Evolutionary conservation across 2,797 vertebrate genomes (phyloP).

Genomic region (Rhynchonycteris naso): DNA sequence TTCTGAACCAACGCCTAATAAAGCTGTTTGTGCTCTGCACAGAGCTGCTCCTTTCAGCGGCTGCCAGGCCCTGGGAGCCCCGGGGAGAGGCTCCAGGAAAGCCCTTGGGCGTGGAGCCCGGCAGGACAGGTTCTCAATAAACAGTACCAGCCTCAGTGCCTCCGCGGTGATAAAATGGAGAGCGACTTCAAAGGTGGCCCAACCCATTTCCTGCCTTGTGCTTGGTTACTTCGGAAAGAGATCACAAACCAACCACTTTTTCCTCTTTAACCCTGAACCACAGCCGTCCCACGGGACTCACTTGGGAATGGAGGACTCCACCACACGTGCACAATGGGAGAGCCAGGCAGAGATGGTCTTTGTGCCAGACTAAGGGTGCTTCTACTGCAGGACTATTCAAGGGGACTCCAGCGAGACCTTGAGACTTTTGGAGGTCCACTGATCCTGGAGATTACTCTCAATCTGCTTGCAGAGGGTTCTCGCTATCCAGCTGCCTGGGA

Average conservation of each 20-base stretch:
- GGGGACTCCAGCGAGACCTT: background rate
- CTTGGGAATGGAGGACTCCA: background rate
- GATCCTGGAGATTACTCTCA: rapidly evolving
- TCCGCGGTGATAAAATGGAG: background rate
- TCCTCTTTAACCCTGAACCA: background rate
- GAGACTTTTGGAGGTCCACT: background rate
- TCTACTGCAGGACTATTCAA: background rate
- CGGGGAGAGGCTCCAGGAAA: background rate
- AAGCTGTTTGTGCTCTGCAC: background rate
- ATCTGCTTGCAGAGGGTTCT: background rate
- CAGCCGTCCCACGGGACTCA: background rate
- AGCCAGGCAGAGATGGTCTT: background rate
- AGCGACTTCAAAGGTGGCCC: background rate
- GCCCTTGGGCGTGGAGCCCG: too few species aligned
- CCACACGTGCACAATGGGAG: rapidly evolving
- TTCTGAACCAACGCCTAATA: background rate
- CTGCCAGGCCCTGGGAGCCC: background rate
- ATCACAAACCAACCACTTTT: background rate
- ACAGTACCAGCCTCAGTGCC: background rate
- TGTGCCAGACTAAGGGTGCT: background rate
- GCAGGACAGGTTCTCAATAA: background rate
- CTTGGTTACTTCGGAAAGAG: background rate
- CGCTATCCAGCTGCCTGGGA: rapidly evolving
- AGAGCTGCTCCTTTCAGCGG: background rate
- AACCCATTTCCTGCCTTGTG: background rate